These are phyloP conservation scores for Dicyrtoma fusca DNA, from an alignment of 2,888 invertebrate genomes.

Conservation along the genomic window DNA sequence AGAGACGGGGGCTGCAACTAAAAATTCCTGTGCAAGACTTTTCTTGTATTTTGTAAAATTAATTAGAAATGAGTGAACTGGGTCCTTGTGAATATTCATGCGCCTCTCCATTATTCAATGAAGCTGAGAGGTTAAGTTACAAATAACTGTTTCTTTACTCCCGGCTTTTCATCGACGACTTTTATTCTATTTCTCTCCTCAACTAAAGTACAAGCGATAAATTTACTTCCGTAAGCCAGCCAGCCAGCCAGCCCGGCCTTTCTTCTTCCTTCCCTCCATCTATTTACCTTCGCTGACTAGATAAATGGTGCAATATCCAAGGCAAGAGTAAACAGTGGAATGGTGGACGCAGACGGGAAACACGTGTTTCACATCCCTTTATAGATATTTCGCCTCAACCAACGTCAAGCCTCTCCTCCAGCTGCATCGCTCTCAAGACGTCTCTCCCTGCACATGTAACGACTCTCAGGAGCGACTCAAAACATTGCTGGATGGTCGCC, in stretches of 20 bases:
- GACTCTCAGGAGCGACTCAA: too few species aligned
- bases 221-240: slow-evolving; percentile 10
- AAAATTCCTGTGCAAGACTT: background rate
- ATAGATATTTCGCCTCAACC: background rate
- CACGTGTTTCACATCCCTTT: slow-evolving; percentile 6
- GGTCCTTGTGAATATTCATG: slow-evolving; percentile 27
- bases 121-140: slow-evolving; percentile 17
- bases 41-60: slow-evolving; percentile 6
- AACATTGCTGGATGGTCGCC: too few species aligned
- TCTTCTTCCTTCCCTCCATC: background rate
- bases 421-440: too few species aligned
- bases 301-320: slow-evolving; percentile 10
- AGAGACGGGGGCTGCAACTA: background rate
- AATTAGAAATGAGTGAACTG: slow-evolving; percentile 21
- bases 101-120: slow-evolving; percentile 26
- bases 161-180: slow-evolving; percentile 15
- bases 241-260: background rate
- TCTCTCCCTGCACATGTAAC: too few species aligned
- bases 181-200: slow-evolving; percentile 13
- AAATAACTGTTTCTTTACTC: slow-evolving; percentile 15
- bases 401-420: too few species aligned
- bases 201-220: slow-evolving; percentile 25
- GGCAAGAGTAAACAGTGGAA: background rate
- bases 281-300: slow-evolving; percentile 16
- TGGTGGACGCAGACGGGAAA: background rate